Evolutionary conservation across 2,888 invertebrate genomes (phyloP).

Genomic region (Timema cristinae): DNA sequence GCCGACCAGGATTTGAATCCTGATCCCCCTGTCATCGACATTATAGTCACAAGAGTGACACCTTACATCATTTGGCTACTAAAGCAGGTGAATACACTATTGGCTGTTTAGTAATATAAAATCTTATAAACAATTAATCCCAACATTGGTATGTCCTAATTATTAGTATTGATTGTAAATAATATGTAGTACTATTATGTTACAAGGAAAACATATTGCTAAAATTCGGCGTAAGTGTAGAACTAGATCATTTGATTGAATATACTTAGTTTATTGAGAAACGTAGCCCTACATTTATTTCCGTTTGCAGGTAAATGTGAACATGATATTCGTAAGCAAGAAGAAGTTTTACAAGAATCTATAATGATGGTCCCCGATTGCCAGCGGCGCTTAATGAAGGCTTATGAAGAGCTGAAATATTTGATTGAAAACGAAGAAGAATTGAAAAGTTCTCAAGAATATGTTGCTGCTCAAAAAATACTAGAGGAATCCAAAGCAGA

Average conservation of each 20-base stretch:
- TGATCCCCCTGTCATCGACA: too few species aligned
- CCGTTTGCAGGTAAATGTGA: conserved; percentile 61
- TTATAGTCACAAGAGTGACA: too few species aligned
- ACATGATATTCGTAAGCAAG: conserved; percentile 75
- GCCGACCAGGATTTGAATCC: too few species aligned
- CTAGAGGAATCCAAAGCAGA: conserved; percentile 64
- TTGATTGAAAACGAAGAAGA: conserved; percentile 71
- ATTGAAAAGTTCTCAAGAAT: conserved; percentile 70
- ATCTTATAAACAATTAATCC: too few species aligned
- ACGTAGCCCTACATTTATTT: not conserved
- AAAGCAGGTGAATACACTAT: too few species aligned
- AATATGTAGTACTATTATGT: not conserved
- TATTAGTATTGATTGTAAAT: not conserved
- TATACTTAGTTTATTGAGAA: too few species aligned
- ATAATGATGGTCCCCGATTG: conserved; percentile 93
- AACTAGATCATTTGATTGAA: too few species aligned
- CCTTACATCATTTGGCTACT: too few species aligned
- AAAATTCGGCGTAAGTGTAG: not conserved
- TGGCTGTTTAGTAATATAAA: too few species aligned
- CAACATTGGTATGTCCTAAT: not conserved
- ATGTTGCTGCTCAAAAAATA: conserved; percentile 60
- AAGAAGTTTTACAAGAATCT: conserved; percentile 84
- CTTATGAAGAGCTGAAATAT: conserved; percentile 69
- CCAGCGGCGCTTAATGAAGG: conserved; percentile 69
- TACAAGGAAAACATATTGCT: not conserved